phyloP scores from a whole-genome alignment of 1,140 invertebrate species.

The Nebria ingens region DNA sequence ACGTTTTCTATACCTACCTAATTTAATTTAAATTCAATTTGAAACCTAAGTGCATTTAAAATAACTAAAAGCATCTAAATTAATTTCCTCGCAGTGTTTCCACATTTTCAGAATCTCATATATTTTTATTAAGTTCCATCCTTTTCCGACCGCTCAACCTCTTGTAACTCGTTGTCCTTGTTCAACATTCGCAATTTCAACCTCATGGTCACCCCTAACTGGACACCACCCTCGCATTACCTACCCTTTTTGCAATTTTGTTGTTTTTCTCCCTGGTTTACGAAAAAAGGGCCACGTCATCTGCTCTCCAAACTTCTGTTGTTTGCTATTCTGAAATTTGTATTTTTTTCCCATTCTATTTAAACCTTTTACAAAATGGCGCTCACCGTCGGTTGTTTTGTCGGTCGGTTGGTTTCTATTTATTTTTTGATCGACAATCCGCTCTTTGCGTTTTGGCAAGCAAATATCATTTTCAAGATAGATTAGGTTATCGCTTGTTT shows the following conservation, averaged over 20 bases:
- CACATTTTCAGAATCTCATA: no score
- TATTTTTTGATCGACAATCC: neutral
- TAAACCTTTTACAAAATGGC: neutral
- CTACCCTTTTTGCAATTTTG: neutral
- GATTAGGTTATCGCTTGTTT: neutral
- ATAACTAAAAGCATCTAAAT: no score
- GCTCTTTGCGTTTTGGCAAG: neutral
- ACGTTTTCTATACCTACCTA: no score
- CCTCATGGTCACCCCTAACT: neutral
- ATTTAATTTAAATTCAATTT: no score
- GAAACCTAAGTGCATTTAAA: no score
- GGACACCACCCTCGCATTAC: neutral
- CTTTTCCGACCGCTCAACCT: no score
- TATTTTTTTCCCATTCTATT: neutral
- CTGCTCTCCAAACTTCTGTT: no score
- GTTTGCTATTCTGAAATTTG: neutral
- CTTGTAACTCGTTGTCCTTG: no score
- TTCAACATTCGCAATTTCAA: neutral
- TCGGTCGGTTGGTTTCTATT: neutral
- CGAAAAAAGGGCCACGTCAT: neutral
- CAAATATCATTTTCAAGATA: no score
- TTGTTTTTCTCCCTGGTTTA: neutral
- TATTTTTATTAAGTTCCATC: no score
- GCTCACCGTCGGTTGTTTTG: neutral
- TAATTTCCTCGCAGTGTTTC: no score